These are phyloP conservation scores for Gymnocypris eckloni DNA, from an alignment of 2,797 vertebrate genomes.

Conservation along the genomic window DNA sequence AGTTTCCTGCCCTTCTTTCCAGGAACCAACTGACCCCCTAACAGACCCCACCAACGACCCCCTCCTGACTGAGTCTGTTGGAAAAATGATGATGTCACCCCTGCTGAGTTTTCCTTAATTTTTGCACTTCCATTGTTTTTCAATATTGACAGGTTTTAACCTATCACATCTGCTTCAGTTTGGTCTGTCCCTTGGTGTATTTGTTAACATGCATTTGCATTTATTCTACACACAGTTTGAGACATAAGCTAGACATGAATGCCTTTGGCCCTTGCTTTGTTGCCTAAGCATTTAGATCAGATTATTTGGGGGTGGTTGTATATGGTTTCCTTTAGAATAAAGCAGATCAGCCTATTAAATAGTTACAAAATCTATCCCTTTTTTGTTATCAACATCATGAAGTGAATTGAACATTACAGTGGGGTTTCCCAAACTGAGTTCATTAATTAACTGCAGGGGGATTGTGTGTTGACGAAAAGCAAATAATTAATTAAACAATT, in stretches of 20 bases:
- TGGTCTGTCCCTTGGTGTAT: conserved; percentile 71
- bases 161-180: conserved; percentile 80
- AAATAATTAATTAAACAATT: too few species aligned
- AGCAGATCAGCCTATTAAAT: neutral
- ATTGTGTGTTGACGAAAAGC: too few species aligned
- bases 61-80: conserved; percentile 67
- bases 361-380: neutral
- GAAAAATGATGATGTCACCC: conserved; percentile 81
- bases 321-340: neutral
- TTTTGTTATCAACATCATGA: too few species aligned
- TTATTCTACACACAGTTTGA: conserved; percentile 63
- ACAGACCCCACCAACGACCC: conserved; percentile 71
- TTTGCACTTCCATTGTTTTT: conserved; percentile 69
- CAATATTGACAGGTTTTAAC: conserved; percentile 78
- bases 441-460: too few species aligned
- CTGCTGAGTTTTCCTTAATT: conserved; percentile 58
- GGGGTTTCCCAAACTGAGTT: too few species aligned
- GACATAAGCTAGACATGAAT: conserved; percentile 75
- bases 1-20: conserved; percentile 73
- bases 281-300: neutral
- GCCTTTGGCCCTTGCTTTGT: conserved; percentile 68
- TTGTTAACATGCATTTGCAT: conserved; percentile 77
- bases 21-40: conserved; percentile 65
- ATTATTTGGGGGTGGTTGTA: neutral
- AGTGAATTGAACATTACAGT: too few species aligned